Conservation (phyloP, 2,797 vertebrate species). For the Alauda arvensis region DNA sequence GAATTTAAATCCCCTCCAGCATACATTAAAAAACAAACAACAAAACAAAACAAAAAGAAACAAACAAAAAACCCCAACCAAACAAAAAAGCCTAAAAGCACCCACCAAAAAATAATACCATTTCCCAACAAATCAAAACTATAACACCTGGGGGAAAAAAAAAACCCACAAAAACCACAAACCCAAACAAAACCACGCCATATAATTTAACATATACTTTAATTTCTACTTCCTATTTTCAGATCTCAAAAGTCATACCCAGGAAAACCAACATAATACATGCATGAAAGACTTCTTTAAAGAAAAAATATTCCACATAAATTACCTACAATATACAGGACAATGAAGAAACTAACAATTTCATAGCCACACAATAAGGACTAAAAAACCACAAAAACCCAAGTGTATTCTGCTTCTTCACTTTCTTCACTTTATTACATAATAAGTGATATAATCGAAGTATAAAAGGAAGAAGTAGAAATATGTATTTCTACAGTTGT, state of each 20-base stretch:
- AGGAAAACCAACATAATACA: background rate
- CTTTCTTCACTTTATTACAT: background rate
- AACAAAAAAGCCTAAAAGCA: background rate
- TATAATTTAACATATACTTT: background rate
- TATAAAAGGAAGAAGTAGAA: background rate
- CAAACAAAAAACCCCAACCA: too few species aligned
- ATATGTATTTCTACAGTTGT: background rate
- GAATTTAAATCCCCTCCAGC: background rate
- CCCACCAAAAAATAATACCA: background rate
- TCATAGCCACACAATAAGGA: background rate
- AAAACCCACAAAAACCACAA: background rate
- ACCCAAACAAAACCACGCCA: background rate
- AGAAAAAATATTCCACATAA: background rate
- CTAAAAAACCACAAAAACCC: background rate
- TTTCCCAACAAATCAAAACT: background rate
- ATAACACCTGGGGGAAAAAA: background rate
- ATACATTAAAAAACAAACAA: background rate
- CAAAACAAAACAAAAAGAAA: too few species aligned
- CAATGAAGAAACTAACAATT: background rate
- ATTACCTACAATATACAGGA: background rate
- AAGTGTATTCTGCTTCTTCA: background rate
- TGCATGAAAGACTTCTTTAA: background rate
- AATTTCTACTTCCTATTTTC: background rate
- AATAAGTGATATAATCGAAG: background rate
- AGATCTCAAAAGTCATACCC: background rate